Evolutionary conservation across 2,113 vertebrate species (phyloP), one percentile per base, ranked within the genome.

Genomic region (Pteruthius melanotis): DNA sequence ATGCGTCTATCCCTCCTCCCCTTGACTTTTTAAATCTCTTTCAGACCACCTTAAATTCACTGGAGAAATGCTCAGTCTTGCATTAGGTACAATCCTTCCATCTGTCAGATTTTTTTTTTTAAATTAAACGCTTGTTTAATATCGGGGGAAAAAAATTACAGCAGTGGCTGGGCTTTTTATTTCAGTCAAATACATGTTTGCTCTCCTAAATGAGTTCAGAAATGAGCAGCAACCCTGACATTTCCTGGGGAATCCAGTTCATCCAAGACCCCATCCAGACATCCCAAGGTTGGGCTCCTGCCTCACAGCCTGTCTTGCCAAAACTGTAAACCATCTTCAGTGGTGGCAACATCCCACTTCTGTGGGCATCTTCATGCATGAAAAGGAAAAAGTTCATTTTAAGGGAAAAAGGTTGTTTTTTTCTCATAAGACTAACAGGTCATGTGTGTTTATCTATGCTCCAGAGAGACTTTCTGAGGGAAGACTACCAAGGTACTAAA

Each of bases 51-150:
- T 97, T 95, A 89, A 95, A 95, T 87, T 66, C 61, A 33, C 19
- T 49, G 10, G 37, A 91, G 57, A 92, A 92, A 49, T 86, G 45
- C 40, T 95, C 23, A 6, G 23, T 72, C 80, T 91, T 93, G 91
- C 76, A 79, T 72, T 87, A 95, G 74, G 81, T 81, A 92, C 40
- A 71, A 69, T 84, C 87, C 74, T 94, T 83, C 87, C 93, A 93
- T 84, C 93, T 95, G 89, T 85, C 2, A 37, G 77, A 33, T 10
- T 40, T 83, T 74, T 68, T 57, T 84, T 87, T 91, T 45, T 4
- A 3, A 70, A 75, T 84, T 89, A 89, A 89, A 81, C 0, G 0
- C 13, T 84, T 81, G 27, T 82, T 94, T 87, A 81, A 60, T 89
- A 75, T 60, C 33, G 13, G 37, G 37, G 63, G 11, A 2, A 3